These are phyloP conservation scores for Tricholauxania praeusta DNA, from an alignment of 2,888 invertebrate genomes.

Conservation along the genomic window DNA sequence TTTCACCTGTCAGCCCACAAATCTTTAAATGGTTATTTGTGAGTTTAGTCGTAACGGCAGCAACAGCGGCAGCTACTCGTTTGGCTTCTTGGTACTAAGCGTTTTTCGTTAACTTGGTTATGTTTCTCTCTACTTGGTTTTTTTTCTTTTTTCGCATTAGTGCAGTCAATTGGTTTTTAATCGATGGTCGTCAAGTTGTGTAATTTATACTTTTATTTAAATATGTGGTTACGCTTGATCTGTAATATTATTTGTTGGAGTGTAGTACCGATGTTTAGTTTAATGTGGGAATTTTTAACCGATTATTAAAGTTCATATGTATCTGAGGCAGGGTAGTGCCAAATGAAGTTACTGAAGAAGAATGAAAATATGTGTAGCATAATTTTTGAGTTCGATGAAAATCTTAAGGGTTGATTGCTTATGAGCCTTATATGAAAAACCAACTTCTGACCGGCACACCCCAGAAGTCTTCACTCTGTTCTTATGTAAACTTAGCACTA, in stretches of 20 bases:
- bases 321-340: neutral
- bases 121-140: constrained; percentile 21
- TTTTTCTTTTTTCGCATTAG: constrained; percentile 31
- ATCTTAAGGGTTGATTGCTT: too few species aligned
- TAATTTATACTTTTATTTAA: constrained; percentile 15
- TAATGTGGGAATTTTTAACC: constrained; percentile 38
- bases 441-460: too few species aligned
- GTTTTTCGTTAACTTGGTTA: constrained; percentile 9
- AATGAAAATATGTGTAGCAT: too few species aligned
- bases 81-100: neutral
- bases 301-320: neutral
- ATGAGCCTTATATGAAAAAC: too few species aligned
- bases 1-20: constrained; percentile 55
- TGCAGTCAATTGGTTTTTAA: constrained; percentile 46
- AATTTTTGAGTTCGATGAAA: too few species aligned
- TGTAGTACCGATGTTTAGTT: constrained; percentile 31
- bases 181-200: constrained; percentile 34
- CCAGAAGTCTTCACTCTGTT: too few species aligned
- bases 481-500: too few species aligned
- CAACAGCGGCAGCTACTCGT: neutral
- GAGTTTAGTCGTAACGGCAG: neutral
- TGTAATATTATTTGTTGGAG: neutral
- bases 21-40: constrained; percentile 36
- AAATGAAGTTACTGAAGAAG: too few species aligned
- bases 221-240: too few species aligned